Evolutionary conservation across 2,888 invertebrate genomes (phyloP), one percentile per base, ranked within the genome.

Genomic region (Clepsis dumicolana): DNA sequence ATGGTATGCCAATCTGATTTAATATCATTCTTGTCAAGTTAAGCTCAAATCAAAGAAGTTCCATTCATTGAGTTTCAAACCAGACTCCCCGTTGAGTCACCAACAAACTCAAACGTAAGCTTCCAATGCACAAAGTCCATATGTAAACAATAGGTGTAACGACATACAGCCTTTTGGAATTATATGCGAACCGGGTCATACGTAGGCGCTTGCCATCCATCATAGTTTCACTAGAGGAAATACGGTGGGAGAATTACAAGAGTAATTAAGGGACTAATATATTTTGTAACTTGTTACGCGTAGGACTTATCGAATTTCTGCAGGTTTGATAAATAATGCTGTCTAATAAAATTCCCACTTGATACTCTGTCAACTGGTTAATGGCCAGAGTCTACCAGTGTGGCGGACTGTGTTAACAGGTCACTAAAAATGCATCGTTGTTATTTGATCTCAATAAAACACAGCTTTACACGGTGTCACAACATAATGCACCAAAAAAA

Each of bases 141-240:
- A 10, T 12, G 12, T 18, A 18, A 3, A n/a, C 38, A 41, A n/a
- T n/a, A 41, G 41, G 12, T 16, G n/a, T n/a, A n/a, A n/a, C n/a
- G n/a, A 16, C n/a, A 16, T 18, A 44, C 44, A 44, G 44, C 44
- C 18, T 44, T 41, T 10, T 18, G 16, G 18, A 41, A 41, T n/a
- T 41, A n/a, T 16, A 16, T 41, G n/a, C n/a, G 16, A n/a, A 1
- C 48, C 16, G 25, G 59, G 59, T 68, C 52, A 52, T 41, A n/a
- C 63, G 63, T 64, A 53, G 68, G 68, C 59, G 68, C 57, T 4
- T 10, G 56, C 61, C 52, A 68, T 67, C 63, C 63, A 44, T 64
- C 63, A 68, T 64, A 59, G 56, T 64, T 68, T 63, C 57, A 52
- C 57, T 52, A 10, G 27, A 57, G 52, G 52, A 52, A 68, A 50